phyloP scores from a whole-genome alignment of 1,140 invertebrate species.

The Ostrea edulis region DNA sequence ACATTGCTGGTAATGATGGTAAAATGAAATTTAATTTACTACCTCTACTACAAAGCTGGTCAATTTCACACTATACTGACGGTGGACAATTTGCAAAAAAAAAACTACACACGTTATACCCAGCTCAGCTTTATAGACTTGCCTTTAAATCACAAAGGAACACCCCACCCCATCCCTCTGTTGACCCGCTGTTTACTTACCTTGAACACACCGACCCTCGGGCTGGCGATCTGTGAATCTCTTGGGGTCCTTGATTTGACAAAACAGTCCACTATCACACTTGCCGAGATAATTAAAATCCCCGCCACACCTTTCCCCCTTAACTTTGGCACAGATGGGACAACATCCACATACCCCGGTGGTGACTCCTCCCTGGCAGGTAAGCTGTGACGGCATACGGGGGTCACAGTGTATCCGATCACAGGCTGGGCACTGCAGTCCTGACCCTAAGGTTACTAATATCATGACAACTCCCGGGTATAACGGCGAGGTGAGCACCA shows the following conservation, averaged over 20 bases:
- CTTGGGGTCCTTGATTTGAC: conserved; percentile 17
- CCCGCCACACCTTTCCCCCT: conserved; percentile 22
- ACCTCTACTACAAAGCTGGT: too few relatives aligned
- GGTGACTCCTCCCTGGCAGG: conserved; percentile 18
- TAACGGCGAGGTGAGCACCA: background rate
- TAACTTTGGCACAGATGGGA: conserved; percentile 29
- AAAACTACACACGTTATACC: too few relatives aligned
- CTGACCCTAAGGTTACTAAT: background rate
- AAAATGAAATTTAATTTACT: too few relatives aligned
- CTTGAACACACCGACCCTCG: background rate
- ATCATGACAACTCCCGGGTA: background rate
- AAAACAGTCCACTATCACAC: conserved; percentile 39
- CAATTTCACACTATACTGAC: too few relatives aligned
- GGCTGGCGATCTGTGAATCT: conserved; percentile 12
- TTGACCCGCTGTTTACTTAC: background rate
- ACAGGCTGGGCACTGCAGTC: conserved; percentile 33
- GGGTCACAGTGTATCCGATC: conserved; percentile 25
- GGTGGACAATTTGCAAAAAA: too few relatives aligned
- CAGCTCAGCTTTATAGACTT: too few relatives aligned
- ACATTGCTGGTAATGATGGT: too few relatives aligned
- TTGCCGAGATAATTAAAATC: conserved; percentile 42
- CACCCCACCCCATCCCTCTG: too few relatives aligned
- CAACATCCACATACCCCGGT: conserved; percentile 41
- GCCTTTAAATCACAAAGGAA: too few relatives aligned
- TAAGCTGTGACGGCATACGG: background rate